Percentiles rank a stretch among this genome's conserved stretches.
phyloP scores from a whole-genome alignment of 2,888 invertebrate species.

The Nomada goodeniana region DNA sequence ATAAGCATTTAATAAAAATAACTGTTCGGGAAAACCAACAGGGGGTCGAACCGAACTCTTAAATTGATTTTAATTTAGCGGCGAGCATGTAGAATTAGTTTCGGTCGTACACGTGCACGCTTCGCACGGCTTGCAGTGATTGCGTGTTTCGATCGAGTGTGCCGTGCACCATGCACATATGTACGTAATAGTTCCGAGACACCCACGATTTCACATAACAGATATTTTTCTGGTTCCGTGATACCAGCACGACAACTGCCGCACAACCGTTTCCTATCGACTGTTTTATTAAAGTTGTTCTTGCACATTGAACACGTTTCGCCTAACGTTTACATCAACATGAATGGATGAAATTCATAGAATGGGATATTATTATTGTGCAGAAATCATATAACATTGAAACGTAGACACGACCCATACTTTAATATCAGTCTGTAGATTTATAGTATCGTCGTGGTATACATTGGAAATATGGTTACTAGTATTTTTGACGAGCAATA shows the following conservation, averaged over 20 bases:
- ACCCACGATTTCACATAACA: conserved; percentile 39
- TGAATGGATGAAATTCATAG: background rate
- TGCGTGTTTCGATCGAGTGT: conserved; percentile 79
- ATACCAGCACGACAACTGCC: conserved; percentile 24
- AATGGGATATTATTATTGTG: background rate
- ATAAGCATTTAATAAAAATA: background rate
- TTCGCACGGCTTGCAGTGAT: conserved; percentile 82
- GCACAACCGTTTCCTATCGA: conserved; percentile 5
- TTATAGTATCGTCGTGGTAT: too few relatives aligned
- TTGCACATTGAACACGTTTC: background rate
- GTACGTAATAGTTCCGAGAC: conserved; percentile 17
- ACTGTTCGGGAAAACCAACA: conserved; percentile 14
- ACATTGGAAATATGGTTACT: too few relatives aligned
- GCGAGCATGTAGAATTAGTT: conserved; percentile 43
- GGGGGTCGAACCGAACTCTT: conserved; percentile 65
- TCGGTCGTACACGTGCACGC: conserved; percentile 77
- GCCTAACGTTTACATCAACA: background rate
- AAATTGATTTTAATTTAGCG: conserved; percentile 75
- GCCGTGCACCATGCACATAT: conserved; percentile 58
- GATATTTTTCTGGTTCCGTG: conserved; percentile 25
- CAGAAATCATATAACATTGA: background rate
- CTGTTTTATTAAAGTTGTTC: background rate
- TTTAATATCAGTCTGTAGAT: too few relatives aligned
- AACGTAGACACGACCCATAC: background rate
- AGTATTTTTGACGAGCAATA: too few relatives aligned